Evolutionary conservation across 2,797 vertebrate species (phyloP), one percentile per base, ranked within the genome.

Genomic region (Myotis planiceps): DNA sequence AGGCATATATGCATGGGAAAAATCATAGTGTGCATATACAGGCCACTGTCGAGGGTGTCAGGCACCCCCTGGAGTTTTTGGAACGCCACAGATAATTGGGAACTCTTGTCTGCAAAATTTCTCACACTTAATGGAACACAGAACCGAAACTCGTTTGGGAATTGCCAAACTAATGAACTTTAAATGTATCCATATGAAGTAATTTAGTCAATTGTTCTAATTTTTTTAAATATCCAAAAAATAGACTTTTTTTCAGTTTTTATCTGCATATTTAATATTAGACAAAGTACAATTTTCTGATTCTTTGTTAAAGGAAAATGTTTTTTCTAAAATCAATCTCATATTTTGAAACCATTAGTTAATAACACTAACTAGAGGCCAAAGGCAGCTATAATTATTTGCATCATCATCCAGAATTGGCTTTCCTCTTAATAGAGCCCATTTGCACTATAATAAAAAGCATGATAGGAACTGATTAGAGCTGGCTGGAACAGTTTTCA

Each of bases 381-480:
- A 97, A 97, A 97, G 94, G 85, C 93, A 96, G 95, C 96, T 92
- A 53, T 96, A 97, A 97, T 96, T 96, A 97, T 96, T 97, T 97
- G 92, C 83, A 90, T 94, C 94, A 96, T 96, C 95, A 87, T 96
- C 93, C 93, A 87, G 96, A 97, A 97, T 95, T 96, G 93, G 85
- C 92, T 97, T 97, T 95, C 88, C 96, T 97, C 96, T 97, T 97
- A 97, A 97, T 97, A 97, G 96, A 97, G 94, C 53, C 92, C 88
- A 97, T 98, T 97, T 98, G 94, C 95, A 97, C 92, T 93, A 89
- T 97, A 98, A 98, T 97, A 98, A 97, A 97, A 97, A 97, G 85
- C 88, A 96, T 66, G 95, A 96, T 96, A 76, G 82, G 88, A 97
- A 84, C 97, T 97, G 96, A 98, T 97, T 97, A 98, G 96, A 96